Evolutionary conservation across 2,113 vertebrate genomes (phyloP).

Genomic region (Sceloporus tristichus): DNA sequence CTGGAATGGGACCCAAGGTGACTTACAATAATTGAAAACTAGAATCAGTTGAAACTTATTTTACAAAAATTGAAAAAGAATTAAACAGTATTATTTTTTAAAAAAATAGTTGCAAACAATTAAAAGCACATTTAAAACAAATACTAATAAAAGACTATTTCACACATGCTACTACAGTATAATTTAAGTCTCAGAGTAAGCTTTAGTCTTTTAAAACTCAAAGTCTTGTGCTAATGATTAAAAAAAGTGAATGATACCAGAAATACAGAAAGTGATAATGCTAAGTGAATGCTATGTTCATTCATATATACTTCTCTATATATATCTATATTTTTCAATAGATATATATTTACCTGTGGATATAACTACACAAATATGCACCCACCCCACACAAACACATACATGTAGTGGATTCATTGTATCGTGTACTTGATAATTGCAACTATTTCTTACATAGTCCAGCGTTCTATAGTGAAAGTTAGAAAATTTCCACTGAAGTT

Average conservation of each 20-base stretch:
- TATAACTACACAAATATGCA: background rate
- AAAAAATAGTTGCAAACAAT: too few relatives aligned
- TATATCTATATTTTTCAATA: background rate
- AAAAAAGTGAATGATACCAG: background rate
- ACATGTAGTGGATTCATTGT: background rate
- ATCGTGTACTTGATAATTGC: background rate
- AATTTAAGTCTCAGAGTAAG: background rate
- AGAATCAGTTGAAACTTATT: too few relatives aligned
- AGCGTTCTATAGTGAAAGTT: background rate
- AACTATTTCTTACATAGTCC: background rate
- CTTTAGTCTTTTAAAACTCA: background rate
- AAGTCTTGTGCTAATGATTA: background rate
- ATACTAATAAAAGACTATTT: background rate
- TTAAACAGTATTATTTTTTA: too few relatives aligned
- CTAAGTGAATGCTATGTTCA: too few relatives aligned
- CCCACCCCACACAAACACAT: background rate
- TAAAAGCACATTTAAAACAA: background rate
- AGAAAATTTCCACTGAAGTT: conserved; percentile 4
- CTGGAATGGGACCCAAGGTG: too few relatives aligned
- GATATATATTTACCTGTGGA: background rate
- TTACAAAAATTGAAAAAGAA: too few relatives aligned
- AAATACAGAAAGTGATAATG: background rate
- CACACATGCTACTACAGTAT: background rate
- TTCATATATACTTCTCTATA: background rate
- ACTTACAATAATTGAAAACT: too few relatives aligned